These are phyloP conservation scores for Lophochroa leadbeateri DNA, from an alignment of 2,113 vertebrate genomes.

Conservation along the genomic window DNA sequence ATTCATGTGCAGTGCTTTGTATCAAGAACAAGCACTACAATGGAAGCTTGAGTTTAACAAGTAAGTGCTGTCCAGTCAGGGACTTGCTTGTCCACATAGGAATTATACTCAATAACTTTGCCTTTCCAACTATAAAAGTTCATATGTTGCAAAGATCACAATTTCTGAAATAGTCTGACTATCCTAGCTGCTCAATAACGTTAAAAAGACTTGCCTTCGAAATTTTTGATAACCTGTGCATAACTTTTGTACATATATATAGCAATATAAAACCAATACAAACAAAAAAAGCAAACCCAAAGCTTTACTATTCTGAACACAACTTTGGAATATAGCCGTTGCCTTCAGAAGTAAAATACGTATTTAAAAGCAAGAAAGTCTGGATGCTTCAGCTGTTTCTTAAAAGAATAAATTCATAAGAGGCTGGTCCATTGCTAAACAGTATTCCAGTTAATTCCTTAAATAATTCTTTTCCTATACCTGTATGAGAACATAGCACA, in stretches of 20 bases:
- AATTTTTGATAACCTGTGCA: neutral
- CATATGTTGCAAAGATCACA: neutral
- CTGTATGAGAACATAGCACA: neutral
- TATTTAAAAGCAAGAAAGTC: neutral
- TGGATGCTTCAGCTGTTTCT: neutral
- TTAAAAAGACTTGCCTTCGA: neutral
- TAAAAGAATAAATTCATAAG: neutral
- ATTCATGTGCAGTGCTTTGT: neutral
- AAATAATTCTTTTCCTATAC: neutral
- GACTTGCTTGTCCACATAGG: neutral
- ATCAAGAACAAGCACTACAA: neutral
- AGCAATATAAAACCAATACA: neutral
- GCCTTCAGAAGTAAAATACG: neutral
- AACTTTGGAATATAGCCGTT: neutral
- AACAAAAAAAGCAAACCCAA: neutral
- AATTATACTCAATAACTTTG: neutral
- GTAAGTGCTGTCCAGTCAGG: neutral
- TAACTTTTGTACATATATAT: neutral
- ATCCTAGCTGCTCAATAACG: neutral
- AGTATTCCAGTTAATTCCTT: neutral
- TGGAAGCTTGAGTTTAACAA: neutral
- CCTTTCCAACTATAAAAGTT: neutral
- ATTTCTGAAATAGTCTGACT: neutral
- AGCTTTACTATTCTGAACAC: neutral
- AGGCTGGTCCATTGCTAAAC: neutral